These are phyloP conservation scores for Heptranchias perlo DNA, from an alignment of 2,113 vertebrate genomes.

Conservation along the genomic window DNA sequence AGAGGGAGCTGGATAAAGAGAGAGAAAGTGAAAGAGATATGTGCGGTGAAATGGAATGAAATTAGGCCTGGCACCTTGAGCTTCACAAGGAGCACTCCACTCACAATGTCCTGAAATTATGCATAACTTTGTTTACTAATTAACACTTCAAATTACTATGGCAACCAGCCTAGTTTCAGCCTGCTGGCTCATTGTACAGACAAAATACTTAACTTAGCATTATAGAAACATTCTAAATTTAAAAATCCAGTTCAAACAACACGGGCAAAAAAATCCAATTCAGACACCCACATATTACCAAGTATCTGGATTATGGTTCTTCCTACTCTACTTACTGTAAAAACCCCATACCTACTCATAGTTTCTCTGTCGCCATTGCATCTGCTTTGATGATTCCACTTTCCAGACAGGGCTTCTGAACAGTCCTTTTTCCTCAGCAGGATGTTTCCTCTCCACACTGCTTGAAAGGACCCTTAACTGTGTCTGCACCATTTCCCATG, in stretches of 20 bases:
- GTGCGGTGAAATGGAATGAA: not conserved
- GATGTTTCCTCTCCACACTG: not conserved
- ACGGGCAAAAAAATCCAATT: not conserved
- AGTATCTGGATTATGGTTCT: not conserved
- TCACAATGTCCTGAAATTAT: not conserved
- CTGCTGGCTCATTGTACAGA: not conserved
- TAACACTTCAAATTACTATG: not conserved
- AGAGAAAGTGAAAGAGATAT: not conserved
- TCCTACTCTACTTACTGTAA: not conserved
- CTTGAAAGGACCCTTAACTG: not conserved
- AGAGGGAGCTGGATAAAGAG: not conserved
- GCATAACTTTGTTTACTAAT: not conserved
- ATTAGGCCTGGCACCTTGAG: not conserved
- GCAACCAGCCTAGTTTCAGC: not conserved
- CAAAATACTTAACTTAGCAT: not conserved
- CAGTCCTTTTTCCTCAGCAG: not conserved
- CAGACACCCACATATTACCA: not conserved
- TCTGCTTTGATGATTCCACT: not conserved
- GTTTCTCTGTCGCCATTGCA: not conserved
- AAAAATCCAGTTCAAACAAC: not conserved
- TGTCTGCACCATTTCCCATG: not conserved
- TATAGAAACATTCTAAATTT: not conserved
- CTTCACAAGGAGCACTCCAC: not conserved
- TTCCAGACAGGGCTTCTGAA: not conserved
- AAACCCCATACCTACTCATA: not conserved